Percentiles rank a stretch among this genome's conserved stretches.
These are phyloP conservation scores for Sardinella longiceps DNA, from an alignment of 2,797 vertebrate species.

Conservation along the genomic window DNA sequence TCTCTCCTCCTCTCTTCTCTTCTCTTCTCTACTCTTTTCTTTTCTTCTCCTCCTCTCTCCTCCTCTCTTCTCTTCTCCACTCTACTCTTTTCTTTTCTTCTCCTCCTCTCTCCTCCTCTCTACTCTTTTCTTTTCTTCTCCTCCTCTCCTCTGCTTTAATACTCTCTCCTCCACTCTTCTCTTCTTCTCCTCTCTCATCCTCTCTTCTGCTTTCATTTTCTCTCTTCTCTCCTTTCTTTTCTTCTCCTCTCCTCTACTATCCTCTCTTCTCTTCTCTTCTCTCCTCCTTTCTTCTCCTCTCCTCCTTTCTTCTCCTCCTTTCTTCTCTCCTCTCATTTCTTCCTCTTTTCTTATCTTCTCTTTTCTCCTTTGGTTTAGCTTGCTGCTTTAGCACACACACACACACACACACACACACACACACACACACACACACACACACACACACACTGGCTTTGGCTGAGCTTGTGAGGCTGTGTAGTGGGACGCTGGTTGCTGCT, in stretches of 20 bases:
- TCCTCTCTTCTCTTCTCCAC: not conserved
- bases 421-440: not conserved
- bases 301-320: not conserved
- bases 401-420: constrained; percentile 7
- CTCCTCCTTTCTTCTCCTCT: not conserved
- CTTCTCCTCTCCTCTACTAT: not conserved
- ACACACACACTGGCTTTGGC: not conserved
- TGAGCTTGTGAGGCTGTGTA: no score
- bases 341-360: not conserved
- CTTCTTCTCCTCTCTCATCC: not conserved
- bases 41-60: not conserved
- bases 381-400: not conserved
- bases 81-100: not conserved
- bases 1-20: not conserved
- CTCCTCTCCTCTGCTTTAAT: not conserved
- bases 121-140: not conserved
- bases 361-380: not conserved
- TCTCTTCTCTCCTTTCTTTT: not conserved
- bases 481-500: no score
- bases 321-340: not conserved
- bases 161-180: not conserved
- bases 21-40: not conserved
- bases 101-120: not conserved
- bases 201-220: not conserved
- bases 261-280: not conserved